Percentiles rank a stretch among this genome's conserved stretches.
These are phyloP conservation scores for Theocolax elegans DNA, from an alignment of 1,140 invertebrate genomes.

Conservation along the genomic window DNA sequence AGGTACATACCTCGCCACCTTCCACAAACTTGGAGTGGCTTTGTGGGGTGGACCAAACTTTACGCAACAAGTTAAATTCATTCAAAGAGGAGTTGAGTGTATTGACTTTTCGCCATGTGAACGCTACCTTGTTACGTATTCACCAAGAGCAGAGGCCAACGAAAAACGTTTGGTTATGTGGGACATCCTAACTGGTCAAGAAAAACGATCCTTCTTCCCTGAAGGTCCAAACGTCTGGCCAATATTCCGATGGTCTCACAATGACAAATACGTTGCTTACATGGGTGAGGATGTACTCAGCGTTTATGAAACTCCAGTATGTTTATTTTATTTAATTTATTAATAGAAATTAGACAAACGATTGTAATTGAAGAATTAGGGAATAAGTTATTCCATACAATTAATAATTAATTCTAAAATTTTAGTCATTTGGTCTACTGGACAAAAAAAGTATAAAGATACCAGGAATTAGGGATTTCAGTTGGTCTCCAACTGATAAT, in stretches of 20 bases:
- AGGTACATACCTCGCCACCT: constrained; percentile 95
- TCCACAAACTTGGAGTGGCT: constrained; percentile 94
- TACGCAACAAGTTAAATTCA: constrained; percentile 90
- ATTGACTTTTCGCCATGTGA: constrained; percentile 99
- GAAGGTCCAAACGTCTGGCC: constrained; percentile 89
- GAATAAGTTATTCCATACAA: neutral
- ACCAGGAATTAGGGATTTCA: constrained; percentile 91
- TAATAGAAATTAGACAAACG: constrained; percentile 28
- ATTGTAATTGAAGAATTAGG: neutral
- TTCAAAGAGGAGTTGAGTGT: constrained; percentile 90
- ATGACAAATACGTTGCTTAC: constrained; percentile 96
- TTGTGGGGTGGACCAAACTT: constrained; percentile 97
- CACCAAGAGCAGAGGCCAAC: constrained; percentile 76
- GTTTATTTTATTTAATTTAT: constrained; percentile 44
- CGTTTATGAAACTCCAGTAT: constrained; percentile 93
- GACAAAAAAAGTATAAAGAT: constrained; percentile 97
- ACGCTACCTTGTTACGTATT: constrained; percentile 95
- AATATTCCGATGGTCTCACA: constrained; percentile 96
- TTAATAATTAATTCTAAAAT: constrained; percentile 36
- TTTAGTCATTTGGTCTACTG: constrained; percentile 87
- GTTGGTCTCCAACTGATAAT: constrained; percentile 98
- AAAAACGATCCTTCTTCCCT: constrained; percentile 90
- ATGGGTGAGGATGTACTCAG: constrained; percentile 87
- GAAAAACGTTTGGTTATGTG: constrained; percentile 88
- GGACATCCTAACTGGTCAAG: constrained; percentile 93